Percentiles rank a stretch among this genome's conserved stretches.
These are phyloP conservation scores for Fulmarus glacialis DNA, from an alignment of 2,113 vertebrate species.

Conservation along the genomic window DNA sequence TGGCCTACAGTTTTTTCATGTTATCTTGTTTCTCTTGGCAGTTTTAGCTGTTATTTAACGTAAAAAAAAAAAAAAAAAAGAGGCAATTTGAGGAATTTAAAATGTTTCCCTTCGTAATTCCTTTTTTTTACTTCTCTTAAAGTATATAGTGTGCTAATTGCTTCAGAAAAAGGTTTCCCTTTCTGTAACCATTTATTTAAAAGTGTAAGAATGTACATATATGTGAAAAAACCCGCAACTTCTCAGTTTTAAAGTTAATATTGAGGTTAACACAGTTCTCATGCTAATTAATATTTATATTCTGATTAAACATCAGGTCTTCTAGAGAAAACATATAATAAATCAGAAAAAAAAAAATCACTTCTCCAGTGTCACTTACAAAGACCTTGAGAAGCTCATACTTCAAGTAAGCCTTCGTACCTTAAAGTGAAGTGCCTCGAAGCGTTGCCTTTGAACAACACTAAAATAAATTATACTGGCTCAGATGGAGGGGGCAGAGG, in stretches of 20 bases:
- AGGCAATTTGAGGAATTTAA: background rate
- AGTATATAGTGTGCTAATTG: background rate
- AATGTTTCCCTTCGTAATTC: background rate
- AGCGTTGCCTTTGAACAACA: background rate
- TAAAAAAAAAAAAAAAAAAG: background rate
- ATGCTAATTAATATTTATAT: background rate
- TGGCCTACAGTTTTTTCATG: constrained; percentile 69
- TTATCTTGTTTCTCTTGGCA: background rate
- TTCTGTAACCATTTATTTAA: background rate
- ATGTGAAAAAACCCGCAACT: accelerated
- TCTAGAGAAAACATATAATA: background rate
- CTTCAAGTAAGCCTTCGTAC: background rate
- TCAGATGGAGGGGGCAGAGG: background rate
- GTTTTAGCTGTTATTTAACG: background rate
- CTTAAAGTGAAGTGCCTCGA: background rate
- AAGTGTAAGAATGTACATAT: background rate
- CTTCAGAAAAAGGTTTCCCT: background rate
- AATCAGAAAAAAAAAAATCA: background rate
- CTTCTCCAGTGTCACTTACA: background rate
- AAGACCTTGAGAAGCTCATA: background rate
- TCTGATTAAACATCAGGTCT: background rate
- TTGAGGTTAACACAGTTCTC: background rate
- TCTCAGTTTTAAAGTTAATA: background rate
- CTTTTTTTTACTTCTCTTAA: background rate
- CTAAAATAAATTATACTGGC: background rate